Base-by-base conservation (phyloP, 2,888 invertebrate genomes). In the Noctua comes region DNA sequence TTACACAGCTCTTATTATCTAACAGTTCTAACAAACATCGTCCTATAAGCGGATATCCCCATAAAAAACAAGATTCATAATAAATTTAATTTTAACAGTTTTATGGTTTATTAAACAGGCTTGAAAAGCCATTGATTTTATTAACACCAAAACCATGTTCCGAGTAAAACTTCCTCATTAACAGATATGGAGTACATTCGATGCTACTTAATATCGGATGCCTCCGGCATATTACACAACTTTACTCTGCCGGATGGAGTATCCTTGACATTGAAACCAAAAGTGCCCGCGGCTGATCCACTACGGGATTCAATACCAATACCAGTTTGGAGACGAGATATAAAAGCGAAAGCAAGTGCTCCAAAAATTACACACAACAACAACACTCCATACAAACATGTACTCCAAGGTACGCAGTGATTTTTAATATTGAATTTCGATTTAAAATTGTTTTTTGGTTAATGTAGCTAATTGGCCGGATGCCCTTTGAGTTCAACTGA, bases 211-310 rank as follows among this genome's bases (percentile, higher is more conserved):
- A 66, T 68, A 80, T 66, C 54, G 59, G 68, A 84, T 75, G 82
- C 85, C 77, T 76, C 48, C 68, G 79, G 84, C 77, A 77, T 89
- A 89, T 93, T 93, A 93, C 93, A 89, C 91, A 92, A 93, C 79
- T 80, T 88, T 82, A 84, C 89, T 88, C 69, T 86, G 80, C 89
- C 84, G 84, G 87, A 86, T 83, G 77, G 88, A 89, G 85, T n/a
- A 88, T 86, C 95, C 96, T 95, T 95, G 96, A 95, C 96, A 95
- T 95, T 96, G 96, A 93, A 93, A 93, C 91, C 81, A 91, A 91
- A 91, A 92, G 91, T 89, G 93, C 93, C 91, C 84, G 91, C 88
- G 93, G 94, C 93, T 85, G 86, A 87, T 85, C 86, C 84, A 79
- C 88, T 73, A 85, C 73, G 73, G 76, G 91, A 92, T 92, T 89